These are phyloP conservation scores for Xestia c-nigrum DNA, from an alignment of 2,888 invertebrate species.

Conservation along the genomic window DNA sequence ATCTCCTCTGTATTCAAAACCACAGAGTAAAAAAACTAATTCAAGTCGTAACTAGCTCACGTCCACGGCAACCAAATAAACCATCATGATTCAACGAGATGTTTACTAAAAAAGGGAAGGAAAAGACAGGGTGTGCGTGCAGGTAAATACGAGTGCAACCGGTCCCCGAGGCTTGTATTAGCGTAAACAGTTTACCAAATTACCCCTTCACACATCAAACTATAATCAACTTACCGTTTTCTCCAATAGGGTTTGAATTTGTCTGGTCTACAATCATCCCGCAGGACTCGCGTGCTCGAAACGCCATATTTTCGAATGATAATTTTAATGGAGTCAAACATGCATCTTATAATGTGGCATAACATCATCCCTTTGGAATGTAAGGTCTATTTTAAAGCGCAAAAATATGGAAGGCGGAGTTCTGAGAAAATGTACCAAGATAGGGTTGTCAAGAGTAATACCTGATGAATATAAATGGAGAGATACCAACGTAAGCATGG, in stretches of 20 bases:
- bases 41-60: conserved; percentile 71
- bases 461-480: conserved; percentile 63
- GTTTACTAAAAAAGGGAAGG: conserved; percentile 60
- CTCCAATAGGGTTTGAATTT: conserved; percentile 35
- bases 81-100: conserved; percentile 62
- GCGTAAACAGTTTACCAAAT: conserved; percentile 83
- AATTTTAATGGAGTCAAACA: conserved; percentile 76
- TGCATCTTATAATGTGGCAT: conserved; percentile 72
- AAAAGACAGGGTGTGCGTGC: conserved; percentile 76
- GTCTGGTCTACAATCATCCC: conserved; percentile 17
- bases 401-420: conserved; percentile 39
- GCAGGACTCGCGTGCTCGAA: conserved; percentile 71
- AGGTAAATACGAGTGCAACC: conserved; percentile 82
- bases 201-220: conserved; percentile 64
- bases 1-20: conserved; percentile 52
- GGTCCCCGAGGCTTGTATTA: conserved; percentile 78
- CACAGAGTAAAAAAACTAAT: conserved; percentile 61
- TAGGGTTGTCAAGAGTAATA: conserved; percentile 61
- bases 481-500: conserved; percentile 18
- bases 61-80: conserved; percentile 71
- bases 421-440: conserved; percentile 53
- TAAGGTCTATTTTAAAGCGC: conserved; percentile 34
- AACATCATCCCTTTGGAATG: conserved; percentile 45
- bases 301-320: conserved; percentile 70
- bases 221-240: conserved; percentile 25